Evolutionary conservation across 2,113 vertebrate species (phyloP).

Genomic region (Nanorana parkeri): DNA sequence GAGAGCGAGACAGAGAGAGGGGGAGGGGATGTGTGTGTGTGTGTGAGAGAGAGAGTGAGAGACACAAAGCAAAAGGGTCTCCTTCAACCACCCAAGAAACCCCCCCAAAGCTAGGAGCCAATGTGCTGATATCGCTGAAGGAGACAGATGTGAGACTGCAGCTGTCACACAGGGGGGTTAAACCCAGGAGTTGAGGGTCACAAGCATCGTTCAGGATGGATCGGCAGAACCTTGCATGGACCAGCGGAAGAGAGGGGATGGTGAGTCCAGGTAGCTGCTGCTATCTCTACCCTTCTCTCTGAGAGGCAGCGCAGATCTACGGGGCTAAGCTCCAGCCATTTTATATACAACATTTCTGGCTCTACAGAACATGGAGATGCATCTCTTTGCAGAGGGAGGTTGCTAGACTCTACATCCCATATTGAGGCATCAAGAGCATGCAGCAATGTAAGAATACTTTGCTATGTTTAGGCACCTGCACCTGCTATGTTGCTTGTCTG

Average conservation of each 20-base stretch:
- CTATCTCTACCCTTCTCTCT: constrained; percentile 56
- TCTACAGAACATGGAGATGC: constrained; percentile 55
- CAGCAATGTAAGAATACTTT: constrained; percentile 47
- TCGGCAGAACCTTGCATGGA: constrained; percentile 48
- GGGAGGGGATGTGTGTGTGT: constrained; percentile 33
- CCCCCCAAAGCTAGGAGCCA: constrained; percentile 50
- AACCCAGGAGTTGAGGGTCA: constrained; percentile 34
- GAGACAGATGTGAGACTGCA: constrained; percentile 52
- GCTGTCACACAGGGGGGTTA: constrained; percentile 36
- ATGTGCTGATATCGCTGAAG: constrained; percentile 44
- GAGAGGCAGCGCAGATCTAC: constrained; percentile 55
- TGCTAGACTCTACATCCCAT: constrained; percentile 51
- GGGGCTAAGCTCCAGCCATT: constrained; percentile 56
- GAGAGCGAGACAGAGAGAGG: constrained; percentile 21
- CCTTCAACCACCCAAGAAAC: constrained; percentile 41
- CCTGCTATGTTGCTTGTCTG: constrained; percentile 34
- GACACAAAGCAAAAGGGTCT: constrained; percentile 53
- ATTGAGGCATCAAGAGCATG: constrained; percentile 47
- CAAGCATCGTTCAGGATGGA: constrained; percentile 47
- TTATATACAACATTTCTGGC: constrained; percentile 50
- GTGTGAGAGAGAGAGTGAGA: constrained; percentile 30
- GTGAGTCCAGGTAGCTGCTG: constrained; percentile 58
- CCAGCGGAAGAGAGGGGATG: constrained; percentile 55
- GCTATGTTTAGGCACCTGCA: constrained; percentile 13
- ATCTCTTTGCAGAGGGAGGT: constrained; percentile 42